Percentiles rank a stretch among this genome's conserved stretches.
Conservation (phyloP, 2,888 invertebrate genomes). For the Lasioglossum villosulum region DNA sequence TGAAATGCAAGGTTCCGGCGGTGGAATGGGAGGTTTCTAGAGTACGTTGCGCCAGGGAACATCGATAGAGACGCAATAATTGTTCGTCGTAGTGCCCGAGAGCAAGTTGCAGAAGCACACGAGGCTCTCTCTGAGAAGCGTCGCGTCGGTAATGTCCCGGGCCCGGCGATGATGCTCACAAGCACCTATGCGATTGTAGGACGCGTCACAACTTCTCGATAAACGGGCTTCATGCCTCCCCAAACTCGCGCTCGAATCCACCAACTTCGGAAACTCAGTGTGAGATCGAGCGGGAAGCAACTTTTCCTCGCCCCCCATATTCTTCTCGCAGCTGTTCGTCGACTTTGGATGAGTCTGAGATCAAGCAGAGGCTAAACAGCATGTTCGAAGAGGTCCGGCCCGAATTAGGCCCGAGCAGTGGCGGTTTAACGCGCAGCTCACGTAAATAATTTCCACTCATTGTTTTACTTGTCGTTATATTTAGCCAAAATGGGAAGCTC, state of each 20-base stretch:
- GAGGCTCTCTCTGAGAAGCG: background rate
- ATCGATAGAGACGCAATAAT: background rate
- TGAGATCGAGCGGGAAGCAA: background rate
- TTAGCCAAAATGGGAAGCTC: no score
- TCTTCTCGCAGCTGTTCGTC: background rate
- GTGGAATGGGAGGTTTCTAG: background rate
- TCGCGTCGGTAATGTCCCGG: background rate
- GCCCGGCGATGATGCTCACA: background rate
- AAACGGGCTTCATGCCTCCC: background rate
- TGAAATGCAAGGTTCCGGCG: background rate
- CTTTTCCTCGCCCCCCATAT: background rate
- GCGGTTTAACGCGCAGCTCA: no score
- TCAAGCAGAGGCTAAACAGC: background rate
- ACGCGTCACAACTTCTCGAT: conserved; percentile 3
- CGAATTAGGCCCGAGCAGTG: background rate
- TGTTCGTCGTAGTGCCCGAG: background rate
- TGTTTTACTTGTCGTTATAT: no score
- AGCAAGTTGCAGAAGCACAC: background rate
- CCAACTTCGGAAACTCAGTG: conserved; percentile 3
- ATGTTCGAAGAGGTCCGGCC: background rate
- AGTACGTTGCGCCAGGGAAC: background rate
- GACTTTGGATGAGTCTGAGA: background rate
- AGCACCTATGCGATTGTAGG: background rate
- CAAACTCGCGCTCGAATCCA: background rate
- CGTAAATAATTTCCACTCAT: no score